Conservation (phyloP, 2,888 invertebrate species). For the Cosmia pyralina region DNA sequence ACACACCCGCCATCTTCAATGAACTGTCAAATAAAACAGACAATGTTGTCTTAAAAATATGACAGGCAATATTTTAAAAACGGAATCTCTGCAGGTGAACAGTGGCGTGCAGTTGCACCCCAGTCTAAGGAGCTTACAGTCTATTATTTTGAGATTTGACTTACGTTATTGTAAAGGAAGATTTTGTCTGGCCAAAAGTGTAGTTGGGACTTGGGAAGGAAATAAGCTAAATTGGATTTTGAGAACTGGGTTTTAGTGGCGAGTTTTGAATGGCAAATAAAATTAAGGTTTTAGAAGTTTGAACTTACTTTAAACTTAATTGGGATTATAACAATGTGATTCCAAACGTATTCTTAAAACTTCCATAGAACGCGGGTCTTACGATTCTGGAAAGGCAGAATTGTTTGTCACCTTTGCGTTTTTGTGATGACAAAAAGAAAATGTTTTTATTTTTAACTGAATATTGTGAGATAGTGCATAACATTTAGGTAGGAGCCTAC, state of each 20-base stretch:
- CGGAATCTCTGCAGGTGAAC: slow-evolving; percentile 49
- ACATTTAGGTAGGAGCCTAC: too few relatives aligned
- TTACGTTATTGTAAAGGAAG: slow-evolving; percentile 49
- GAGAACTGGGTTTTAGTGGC: not conserved
- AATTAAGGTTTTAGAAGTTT: not conserved
- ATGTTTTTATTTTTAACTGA: too few relatives aligned
- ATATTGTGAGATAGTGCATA: too few relatives aligned
- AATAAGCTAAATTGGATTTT: slow-evolving; percentile 15
- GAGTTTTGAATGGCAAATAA: slow-evolving; percentile 10
- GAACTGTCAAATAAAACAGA: slow-evolving; percentile 19
- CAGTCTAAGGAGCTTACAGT: slow-evolving; percentile 68
- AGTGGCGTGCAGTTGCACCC: slow-evolving; percentile 53
- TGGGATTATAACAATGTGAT: not conserved
- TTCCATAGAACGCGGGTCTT: not conserved
- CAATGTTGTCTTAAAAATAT: slow-evolving; percentile 55
- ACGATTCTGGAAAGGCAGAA: not conserved
- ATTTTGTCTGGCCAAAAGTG: slow-evolving; percentile 43
- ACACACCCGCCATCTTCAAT: not conserved
- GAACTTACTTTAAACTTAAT: not conserved
- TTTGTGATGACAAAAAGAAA: not conserved
- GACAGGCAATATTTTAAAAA: slow-evolving; percentile 62
- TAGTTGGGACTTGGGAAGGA: not conserved
- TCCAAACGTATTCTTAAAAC: not conserved
- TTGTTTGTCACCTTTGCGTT: not conserved
- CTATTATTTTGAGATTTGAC: slow-evolving; percentile 73